phyloP scores from a whole-genome alignment of 1,140 invertebrate species.

The Pseudomyrmex gracilis region DNA sequence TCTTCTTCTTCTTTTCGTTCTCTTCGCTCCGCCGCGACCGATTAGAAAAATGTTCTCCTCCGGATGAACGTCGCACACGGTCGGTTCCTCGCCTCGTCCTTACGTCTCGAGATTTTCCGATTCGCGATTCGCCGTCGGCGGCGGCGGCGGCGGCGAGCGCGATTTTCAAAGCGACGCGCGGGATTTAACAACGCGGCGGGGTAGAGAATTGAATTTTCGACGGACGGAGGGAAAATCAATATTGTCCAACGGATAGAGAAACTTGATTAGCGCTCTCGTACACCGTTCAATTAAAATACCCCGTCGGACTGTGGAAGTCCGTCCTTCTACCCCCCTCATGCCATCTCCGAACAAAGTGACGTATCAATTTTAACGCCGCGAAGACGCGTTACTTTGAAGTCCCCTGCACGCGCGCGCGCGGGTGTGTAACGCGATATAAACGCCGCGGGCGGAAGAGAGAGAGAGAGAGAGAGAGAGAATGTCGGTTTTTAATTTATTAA shows the following conservation, averaged over 20 bases:
- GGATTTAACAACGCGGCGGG: neutral
- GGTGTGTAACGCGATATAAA: neutral
- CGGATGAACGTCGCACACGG: neutral
- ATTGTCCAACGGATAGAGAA: slow-evolving; percentile 71
- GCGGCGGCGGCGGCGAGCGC: neutral
- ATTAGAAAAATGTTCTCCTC: slow-evolving; percentile 36
- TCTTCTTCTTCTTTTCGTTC: neutral
- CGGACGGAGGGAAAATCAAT: slow-evolving; percentile 72
- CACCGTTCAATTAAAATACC: slow-evolving; percentile 74
- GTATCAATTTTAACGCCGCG: slow-evolving; percentile 56
- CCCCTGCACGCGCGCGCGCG: neutral
- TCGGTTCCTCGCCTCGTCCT: neutral
- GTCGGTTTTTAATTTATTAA: slow-evolving; percentile 55
- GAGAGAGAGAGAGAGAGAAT: too few relatives aligned
- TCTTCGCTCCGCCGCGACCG: neutral
- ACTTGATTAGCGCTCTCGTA: slow-evolving; percentile 73
- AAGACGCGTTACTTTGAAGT: slow-evolving; percentile 47
- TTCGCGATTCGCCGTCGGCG: slow-evolving; percentile 21
- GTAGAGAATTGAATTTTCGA: slow-evolving; percentile 71
- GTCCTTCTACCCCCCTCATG: neutral
- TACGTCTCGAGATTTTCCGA: slow-evolving; percentile 39
- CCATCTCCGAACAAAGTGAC: slow-evolving; percentile 56
- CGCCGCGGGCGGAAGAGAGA: neutral
- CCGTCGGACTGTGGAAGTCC: slow-evolving; percentile 36
- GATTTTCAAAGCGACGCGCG: neutral